phyloP scores from a whole-genome alignment of 1,140 invertebrate genomes.

The Tetramorium simillimum region DNA sequence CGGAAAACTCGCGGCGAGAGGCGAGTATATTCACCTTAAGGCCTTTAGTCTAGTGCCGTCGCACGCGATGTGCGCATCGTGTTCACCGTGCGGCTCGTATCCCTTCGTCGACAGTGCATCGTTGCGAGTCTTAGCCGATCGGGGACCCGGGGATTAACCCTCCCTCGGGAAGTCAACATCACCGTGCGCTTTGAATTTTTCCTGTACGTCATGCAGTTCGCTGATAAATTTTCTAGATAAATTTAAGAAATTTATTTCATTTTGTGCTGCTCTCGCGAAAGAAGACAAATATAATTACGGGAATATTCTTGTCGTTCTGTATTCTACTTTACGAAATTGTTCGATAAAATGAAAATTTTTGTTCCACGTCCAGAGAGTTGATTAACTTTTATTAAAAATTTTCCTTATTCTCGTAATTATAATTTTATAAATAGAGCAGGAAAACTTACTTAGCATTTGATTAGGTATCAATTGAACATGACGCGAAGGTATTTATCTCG shows the following conservation, averaged over 20 bases:
- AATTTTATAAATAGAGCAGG: not conserved
- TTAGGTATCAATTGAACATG: not conserved
- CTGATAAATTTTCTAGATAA: not conserved
- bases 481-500: not conserved
- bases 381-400: not conserved
- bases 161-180: not conserved
- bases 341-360: not conserved
- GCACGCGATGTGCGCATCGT: slow-evolving; percentile 74
- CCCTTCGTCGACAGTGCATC: slow-evolving; percentile 7
- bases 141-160: not conserved
- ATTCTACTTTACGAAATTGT: not conserved
- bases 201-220: not conserved
- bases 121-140: not conserved
- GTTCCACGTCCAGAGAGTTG: not conserved
- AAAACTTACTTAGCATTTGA: not conserved
- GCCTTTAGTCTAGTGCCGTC: slow-evolving; percentile 79
- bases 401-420: no score
- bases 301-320: not conserved
- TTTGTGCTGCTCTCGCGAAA: not conserved
- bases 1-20: slow-evolving; percentile 76
- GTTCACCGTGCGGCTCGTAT: slow-evolving; percentile 7
- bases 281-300: not conserved
- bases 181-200: not conserved
- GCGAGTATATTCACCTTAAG: slow-evolving; percentile 78
- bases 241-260: not conserved